These are phyloP conservation scores for Carcinoscorpius rotundicauda DNA, from an alignment of 1,140 invertebrate genomes.

Conservation along the genomic window DNA sequence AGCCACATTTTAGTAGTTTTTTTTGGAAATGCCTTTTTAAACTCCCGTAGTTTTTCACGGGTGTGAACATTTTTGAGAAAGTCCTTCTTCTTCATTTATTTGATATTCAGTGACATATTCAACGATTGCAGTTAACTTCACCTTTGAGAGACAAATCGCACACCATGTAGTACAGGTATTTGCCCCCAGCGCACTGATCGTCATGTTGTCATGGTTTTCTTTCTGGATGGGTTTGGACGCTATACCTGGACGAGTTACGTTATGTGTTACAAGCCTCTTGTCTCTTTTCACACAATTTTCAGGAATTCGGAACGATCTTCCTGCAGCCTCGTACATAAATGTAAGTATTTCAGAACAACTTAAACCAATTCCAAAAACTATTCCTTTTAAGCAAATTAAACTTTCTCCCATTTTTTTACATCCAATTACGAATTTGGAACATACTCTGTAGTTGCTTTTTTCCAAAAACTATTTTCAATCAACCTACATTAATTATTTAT, in stretches of 20 bases:
- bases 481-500: too few relatives aligned
- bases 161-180: conserved; percentile 79
- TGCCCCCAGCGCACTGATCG: conserved; percentile 69
- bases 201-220: conserved; percentile 77
- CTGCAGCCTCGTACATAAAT: conserved; percentile 66
- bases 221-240: conserved; percentile 75
- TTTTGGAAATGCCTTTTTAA: too few relatives aligned
- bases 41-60: too few relatives aligned
- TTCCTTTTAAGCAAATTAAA: background rate
- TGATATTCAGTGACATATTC: conserved; percentile 45
- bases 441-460: too few relatives aligned
- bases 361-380: background rate
- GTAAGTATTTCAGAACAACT: conserved; percentile 29
- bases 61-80: too few relatives aligned
- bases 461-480: too few relatives aligned
- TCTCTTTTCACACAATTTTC: conserved; percentile 73
- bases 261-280: conserved; percentile 69
- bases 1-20: too few relatives aligned
- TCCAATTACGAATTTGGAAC: too few relatives aligned
- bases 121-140: conserved; percentile 57
- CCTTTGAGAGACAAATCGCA: conserved; percentile 69
- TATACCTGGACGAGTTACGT: conserved; percentile 64
- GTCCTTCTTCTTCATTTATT: background rate
- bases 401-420: background rate
- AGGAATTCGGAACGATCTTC: conserved; percentile 59